phyloP scores from a whole-genome alignment of 2,113 vertebrate species.

The Acanthisitta chloris region DNA sequence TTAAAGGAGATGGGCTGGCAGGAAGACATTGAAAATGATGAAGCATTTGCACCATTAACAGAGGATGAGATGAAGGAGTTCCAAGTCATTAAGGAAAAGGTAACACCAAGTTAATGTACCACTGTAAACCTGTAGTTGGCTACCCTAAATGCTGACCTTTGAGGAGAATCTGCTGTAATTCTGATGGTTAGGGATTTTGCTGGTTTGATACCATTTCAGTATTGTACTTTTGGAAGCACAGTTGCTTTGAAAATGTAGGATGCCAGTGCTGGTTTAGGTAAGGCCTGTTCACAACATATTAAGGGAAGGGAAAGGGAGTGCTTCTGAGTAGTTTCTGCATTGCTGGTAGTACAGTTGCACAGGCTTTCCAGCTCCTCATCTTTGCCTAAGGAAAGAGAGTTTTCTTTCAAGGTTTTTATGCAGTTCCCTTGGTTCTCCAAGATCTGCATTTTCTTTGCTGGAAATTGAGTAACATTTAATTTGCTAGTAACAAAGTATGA shows the following conservation, averaged over 20 bases:
- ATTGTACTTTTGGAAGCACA: not conserved
- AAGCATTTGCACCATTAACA: constrained; percentile 80
- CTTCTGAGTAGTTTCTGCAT: not conserved
- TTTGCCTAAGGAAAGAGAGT: not conserved
- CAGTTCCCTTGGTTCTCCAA: not conserved
- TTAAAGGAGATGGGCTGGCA: constrained; percentile 87
- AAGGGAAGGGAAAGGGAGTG: not conserved
- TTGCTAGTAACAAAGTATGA: not conserved
- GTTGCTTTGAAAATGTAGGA: not conserved
- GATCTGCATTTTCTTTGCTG: not conserved
- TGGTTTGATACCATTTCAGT: not conserved
- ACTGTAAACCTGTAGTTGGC: not conserved
- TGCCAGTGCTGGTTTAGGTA: not conserved
- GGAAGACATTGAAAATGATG: constrained; percentile 83
- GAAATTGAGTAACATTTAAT: not conserved
- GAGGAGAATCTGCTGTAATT: not conserved
- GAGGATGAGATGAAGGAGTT: constrained; percentile 87
- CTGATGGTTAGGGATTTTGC: not conserved
- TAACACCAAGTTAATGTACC: constrained; percentile 12
- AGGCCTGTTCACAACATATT: not conserved
- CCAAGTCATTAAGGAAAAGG: constrained; percentile 79
- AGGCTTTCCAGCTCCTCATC: not conserved
- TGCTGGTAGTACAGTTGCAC: not conserved
- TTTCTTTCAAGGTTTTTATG: not conserved
- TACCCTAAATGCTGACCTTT: not conserved